phyloP scores from a whole-genome alignment of 2,797 vertebrate species.

The Pachyuromys duprasi region DNA sequence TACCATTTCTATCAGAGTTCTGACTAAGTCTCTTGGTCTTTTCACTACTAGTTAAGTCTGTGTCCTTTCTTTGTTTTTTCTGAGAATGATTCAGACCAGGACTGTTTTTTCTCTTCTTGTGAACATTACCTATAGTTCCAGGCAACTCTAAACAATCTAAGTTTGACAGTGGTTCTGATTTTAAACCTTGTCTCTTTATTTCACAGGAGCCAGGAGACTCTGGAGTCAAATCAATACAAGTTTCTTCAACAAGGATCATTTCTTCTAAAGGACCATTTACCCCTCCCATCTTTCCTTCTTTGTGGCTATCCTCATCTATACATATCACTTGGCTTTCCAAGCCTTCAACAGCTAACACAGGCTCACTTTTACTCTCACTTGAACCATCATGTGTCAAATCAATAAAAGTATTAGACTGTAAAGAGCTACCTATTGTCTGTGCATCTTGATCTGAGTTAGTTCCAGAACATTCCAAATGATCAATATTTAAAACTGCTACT shows the following conservation, averaged over 20 bases:
- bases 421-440: conserved; percentile 67
- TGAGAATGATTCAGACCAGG: conserved; percentile 79
- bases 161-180: conserved; percentile 70
- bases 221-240: conserved; percentile 79
- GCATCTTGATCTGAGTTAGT: conserved; percentile 57
- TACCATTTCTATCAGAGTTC: conserved; percentile 80
- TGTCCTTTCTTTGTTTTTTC: conserved; percentile 85
- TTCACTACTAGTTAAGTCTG: conserved; percentile 75
- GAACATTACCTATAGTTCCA: conserved; percentile 63
- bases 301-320: conserved; percentile 71
- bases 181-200: conserved; percentile 67
- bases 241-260: background rate
- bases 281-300: conserved; percentile 67
- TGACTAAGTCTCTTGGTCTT: conserved; percentile 76
- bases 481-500: conserved; percentile 74
- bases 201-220: conserved; percentile 71
- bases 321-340: conserved; percentile 62
- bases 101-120: conserved; percentile 90
- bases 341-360: conserved; percentile 45
- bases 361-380: conserved; percentile 58
- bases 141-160: conserved; percentile 71
- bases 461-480: conserved; percentile 66
- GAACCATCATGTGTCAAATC: conserved; percentile 83
- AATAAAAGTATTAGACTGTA: conserved; percentile 71
- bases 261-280: conserved; percentile 53